Percentiles rank a stretch among this genome's conserved stretches.
phyloP scores from a whole-genome alignment of 53 echinoderm and acorn worm genomes.

The Temnopleurus reevesii region DNA sequence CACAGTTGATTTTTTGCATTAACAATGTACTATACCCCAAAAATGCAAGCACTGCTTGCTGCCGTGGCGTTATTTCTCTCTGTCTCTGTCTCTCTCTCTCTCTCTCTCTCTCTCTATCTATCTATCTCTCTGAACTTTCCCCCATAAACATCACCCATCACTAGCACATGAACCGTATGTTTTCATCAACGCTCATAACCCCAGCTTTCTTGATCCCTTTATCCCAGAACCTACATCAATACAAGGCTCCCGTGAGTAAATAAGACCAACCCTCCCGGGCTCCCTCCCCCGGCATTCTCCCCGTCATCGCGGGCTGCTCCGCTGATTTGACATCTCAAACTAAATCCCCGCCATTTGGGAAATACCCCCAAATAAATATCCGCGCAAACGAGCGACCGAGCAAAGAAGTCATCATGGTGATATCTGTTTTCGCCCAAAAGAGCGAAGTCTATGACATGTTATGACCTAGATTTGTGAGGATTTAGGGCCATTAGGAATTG shows the following conservation, averaged over 20 bases:
- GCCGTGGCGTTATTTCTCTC: not conserved
- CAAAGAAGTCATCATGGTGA: slow-evolving; percentile 6
- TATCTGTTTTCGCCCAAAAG: slow-evolving; percentile 8
- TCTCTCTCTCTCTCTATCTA: not conserved
- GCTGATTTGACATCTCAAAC: not conserved
- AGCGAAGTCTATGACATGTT: not conserved
- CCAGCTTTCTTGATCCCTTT: too few species aligned
- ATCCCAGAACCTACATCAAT: too few species aligned
- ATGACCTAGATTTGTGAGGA: slow-evolving; percentile 12
- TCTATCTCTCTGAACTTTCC: not conserved
- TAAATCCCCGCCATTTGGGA: not conserved
- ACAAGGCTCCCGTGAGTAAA: not conserved
- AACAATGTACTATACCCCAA: too few species aligned
- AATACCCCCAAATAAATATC: slow-evolving; percentile 1
- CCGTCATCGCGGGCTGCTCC: not conserved
- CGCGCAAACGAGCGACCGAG: not conserved
- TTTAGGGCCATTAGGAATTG: slow-evolving; percentile 1
- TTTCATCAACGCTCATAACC: not conserved
- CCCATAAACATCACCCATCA: not conserved
- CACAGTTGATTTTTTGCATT: too few species aligned
- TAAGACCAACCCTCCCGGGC: not conserved
- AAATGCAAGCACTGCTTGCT: too few species aligned
- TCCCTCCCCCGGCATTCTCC: not conserved
- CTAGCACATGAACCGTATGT: not conserved
- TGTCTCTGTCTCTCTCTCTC: not conserved